Evolutionary conservation across 2,113 vertebrate genomes (phyloP).

Genomic region (Megaceryle maxima): DNA sequence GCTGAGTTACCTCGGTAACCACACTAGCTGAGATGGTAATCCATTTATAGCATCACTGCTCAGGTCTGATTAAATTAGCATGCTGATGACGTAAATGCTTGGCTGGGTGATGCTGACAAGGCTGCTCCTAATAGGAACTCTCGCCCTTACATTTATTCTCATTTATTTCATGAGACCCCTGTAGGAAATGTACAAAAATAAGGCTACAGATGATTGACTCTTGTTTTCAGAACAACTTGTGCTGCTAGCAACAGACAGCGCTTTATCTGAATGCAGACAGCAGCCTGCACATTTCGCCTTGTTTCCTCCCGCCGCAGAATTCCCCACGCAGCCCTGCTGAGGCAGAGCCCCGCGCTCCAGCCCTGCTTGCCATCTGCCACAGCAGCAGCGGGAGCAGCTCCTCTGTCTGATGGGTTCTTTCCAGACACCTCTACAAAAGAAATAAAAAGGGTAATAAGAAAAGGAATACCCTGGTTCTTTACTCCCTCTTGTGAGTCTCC

Average conservation of each 20-base stretch:
- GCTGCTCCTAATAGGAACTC: conserved; percentile 61
- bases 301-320: neutral
- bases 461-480: conserved; percentile 45
- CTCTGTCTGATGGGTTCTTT: neutral
- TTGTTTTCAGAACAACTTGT: conserved; percentile 38
- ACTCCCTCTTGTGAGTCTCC: conserved; percentile 51
- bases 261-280: neutral
- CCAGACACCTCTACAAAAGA: neutral
- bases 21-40: conserved; percentile 69
- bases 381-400: neutral
- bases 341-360: neutral
- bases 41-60: conserved; percentile 68
- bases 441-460: conserved; percentile 16
- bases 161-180: conserved; percentile 55
- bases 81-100: conserved; percentile 66
- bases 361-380: conserved; percentile 20
- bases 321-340: neutral
- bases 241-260: neutral
- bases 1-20: conserved; percentile 79
- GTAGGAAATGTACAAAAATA: conserved; percentile 47
- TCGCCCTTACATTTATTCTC: conserved; percentile 51
- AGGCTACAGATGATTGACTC: conserved; percentile 50
- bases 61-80: conserved; percentile 74
- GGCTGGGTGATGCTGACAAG: conserved; percentile 64
- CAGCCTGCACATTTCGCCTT: neutral